Evolutionary conservation across 2,113 vertebrate species (phyloP), one percentile per base, ranked within the genome.

Genomic region (Oxygymnocypris stewartii): DNA sequence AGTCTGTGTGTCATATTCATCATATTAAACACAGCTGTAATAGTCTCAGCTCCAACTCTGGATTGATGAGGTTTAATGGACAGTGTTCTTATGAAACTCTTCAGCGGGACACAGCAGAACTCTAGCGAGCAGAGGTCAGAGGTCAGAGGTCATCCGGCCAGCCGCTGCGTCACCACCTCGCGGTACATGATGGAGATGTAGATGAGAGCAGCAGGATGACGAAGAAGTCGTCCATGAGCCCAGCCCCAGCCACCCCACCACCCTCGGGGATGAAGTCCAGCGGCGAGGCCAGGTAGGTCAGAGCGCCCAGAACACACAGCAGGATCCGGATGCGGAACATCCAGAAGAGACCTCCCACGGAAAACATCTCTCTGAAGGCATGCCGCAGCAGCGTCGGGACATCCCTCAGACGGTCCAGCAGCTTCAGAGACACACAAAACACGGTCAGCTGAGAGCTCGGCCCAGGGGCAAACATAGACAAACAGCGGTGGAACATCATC

Each of bases 101-200:
- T 59, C 54, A 20, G 54, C 49, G 2, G 51, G 51, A 54, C 0
- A 20, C 35, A 11, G 4, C 2, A 10, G 2, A 42, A 7, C 9
- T 47, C 44, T 47, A 47, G 8, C 44, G 35, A 37, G 51, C 51
- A 54, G 16, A 54, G 16, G 6, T 18, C 51, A 54, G 51, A 54
- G 4, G 51, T 42, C 42, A 44, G 42, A 44, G 42, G 42, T 44
- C 92, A 95, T 12, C 92, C 91, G 2, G 89, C 92, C 65, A 99
- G 95, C 90, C 98, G 96, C 90, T 99, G 97, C 1, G 97, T 99
- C 67, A 99, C 96, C 88, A 99, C 97, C 93, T 98, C 97, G 85
- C 97, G 95, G 90, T 99, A 99, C 97, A 99, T 99, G 92, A 99
- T 98, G 28, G 98, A 99, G 91, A 99, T 99, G 92, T 99, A 99